Base-by-base conservation (phyloP, 2,797 vertebrate species). In the Phalanger gymnotis region DNA sequence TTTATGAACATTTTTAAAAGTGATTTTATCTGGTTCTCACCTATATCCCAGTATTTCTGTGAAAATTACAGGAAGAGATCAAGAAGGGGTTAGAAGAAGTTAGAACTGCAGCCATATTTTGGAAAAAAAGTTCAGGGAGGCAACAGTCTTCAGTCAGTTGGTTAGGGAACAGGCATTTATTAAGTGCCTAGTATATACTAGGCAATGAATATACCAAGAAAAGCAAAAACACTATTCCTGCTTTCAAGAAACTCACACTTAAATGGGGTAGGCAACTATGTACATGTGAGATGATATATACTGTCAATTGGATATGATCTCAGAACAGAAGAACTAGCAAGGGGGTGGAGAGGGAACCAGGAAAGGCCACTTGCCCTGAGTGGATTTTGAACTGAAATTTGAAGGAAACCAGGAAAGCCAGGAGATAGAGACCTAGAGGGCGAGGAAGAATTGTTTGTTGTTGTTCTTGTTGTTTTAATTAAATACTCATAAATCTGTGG, bases 11-110 rank as follows among this genome's bases (percentile, higher is more conserved):
- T 57, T 57, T 5, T 95, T 95, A 73, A 95, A 57, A 96, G 54
- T 73, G 47, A 10, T 54, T 16, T 94, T 90, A 92, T 9, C 6
- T 92, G 94, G 73, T 51, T 87, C n/a, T 94, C 87, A 87, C 93
- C 14, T 94, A 5, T 93, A n/a, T 81, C 93, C 25, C n/a, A 90
- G 96, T 56, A 10, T 30, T 92, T 94, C 53, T 47, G 87, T 81
- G 92, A 92, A 51, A 94, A 14, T 90, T 54, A 91, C 0, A n/a
- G 57, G 47, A 94, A 91, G 55, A 97, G 89, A 89, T 87, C 73
- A 51, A 2, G 9, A 91, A 94, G 11, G 58, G 54, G 54, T 54
- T 3, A 54, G 13, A 54, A 16, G 2, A 54, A 54, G 54, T n/a
- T n/a, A n/a, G 27, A 57, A 57, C 54, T 55, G 16, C 19, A 55